Percentiles rank a stretch among this genome's conserved stretches.
These are phyloP conservation scores for Melanotaenia maccullochi DNA, from an alignment of 2,797 vertebrate genomes.

Conservation along the genomic window DNA sequence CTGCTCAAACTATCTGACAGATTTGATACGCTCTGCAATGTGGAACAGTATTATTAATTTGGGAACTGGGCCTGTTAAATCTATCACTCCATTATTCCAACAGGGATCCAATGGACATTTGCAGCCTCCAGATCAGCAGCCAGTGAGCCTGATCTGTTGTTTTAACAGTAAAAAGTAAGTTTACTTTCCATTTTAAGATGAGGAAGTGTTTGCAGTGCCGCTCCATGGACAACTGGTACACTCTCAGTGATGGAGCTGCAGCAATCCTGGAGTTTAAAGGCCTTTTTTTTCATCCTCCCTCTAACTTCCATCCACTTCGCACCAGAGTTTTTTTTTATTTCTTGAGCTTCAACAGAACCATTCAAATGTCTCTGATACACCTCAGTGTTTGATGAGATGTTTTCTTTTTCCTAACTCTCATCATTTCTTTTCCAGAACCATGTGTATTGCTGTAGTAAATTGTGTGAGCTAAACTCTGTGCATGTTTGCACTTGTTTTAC, in stretches of 20 bases:
- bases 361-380: not conserved
- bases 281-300: not conserved
- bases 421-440: not conserved
- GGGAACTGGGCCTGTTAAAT: slow-evolving; percentile 80
- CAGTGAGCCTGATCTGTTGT: slow-evolving; percentile 65
- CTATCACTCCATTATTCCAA: slow-evolving; percentile 83
- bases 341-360: not conserved
- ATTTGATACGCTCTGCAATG: slow-evolving; percentile 74
- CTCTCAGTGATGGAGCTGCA: not conserved
- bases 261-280: slow-evolving; percentile 4
- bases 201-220: slow-evolving; percentile 65
- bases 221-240: slow-evolving; percentile 52
- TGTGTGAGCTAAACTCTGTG: not conserved
- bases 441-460: too few relatives aligned
- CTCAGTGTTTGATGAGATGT: not conserved
- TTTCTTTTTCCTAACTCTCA: not conserved
- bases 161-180: slow-evolving; percentile 67
- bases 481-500: not conserved
- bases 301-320: too few relatives aligned
- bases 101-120: slow-evolving; percentile 71
- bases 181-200: slow-evolving; percentile 63
- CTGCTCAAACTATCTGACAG: slow-evolving; percentile 77
- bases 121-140: slow-evolving; percentile 63
- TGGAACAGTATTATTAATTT: slow-evolving; percentile 81
- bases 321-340: not conserved